Evolutionary conservation across 2,113 vertebrate genomes (phyloP).

Genomic region (Condylura cristata): DNA sequence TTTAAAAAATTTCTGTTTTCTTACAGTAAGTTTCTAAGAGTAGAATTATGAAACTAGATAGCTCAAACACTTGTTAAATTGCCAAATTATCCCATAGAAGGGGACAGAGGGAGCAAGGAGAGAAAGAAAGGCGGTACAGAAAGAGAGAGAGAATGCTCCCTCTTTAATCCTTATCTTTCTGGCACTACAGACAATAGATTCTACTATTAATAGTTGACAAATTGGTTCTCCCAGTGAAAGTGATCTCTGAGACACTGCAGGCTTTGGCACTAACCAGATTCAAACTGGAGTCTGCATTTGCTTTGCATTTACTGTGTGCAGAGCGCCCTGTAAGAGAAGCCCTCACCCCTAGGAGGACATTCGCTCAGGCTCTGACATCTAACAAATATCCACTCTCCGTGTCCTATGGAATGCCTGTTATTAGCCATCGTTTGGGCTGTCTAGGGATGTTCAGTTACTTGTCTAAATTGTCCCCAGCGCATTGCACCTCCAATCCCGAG

Average conservation of each 20-base stretch:
- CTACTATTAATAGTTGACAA: neutral
- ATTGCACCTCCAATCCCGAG: neutral
- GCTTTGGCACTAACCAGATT: neutral
- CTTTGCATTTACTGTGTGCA: neutral
- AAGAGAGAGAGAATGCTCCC: neutral
- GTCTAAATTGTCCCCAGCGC: neutral
- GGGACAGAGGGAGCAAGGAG: neutral
- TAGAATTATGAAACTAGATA: neutral
- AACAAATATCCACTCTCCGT: neutral
- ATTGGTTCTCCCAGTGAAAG: neutral
- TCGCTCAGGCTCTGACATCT: neutral
- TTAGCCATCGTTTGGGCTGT: neutral
- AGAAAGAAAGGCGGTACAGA: too few species aligned
- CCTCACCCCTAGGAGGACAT: neutral
- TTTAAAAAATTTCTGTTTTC: neutral
- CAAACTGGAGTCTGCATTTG: neutral
- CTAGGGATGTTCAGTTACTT: neutral
- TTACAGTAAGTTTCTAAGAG: neutral
- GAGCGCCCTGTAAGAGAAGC: neutral
- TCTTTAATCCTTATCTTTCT: neutral
- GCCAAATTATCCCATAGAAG: neutral
- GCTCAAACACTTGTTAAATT: neutral
- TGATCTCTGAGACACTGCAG: neutral
- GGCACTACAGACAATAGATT: neutral
- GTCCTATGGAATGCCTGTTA: neutral